These are phyloP conservation scores for Actinia tenebrosa DNA, from an alignment of 64 coral and sea anemone species.

Conservation along the genomic window DNA sequence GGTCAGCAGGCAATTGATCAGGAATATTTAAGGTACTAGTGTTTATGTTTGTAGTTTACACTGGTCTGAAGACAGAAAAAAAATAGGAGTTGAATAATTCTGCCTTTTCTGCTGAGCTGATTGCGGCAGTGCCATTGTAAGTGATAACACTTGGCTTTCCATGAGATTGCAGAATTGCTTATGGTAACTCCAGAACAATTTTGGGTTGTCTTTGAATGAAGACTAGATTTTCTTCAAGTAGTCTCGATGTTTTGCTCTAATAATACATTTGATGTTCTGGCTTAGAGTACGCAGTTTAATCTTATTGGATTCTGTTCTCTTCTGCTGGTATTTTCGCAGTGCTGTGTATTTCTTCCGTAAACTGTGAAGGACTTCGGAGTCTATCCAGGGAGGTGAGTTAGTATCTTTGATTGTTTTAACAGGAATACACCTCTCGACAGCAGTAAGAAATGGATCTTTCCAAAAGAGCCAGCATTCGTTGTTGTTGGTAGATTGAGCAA, in stretches of 20 bases:
- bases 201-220: conserved; percentile 38
- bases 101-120: background rate
- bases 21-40: too few relatives aligned
- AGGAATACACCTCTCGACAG: conserved; percentile 9
- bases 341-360: conserved; percentile 44
- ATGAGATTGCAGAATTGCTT: conserved; percentile 6
- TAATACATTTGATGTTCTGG: too few relatives aligned
- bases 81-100: background rate
- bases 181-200: conserved; percentile 54
- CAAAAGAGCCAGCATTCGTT: conserved; percentile 35
- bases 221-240: too few relatives aligned
- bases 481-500: background rate
- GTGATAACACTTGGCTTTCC: conserved; percentile 3
- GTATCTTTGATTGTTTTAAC: conserved; percentile 29
- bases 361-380: conserved; percentile 31
- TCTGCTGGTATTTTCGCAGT: too few relatives aligned
- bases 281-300: too few relatives aligned
- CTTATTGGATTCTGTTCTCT: too few relatives aligned
- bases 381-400: conserved; percentile 45
- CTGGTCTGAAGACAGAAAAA: background rate
- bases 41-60: too few relatives aligned
- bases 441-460: conserved; percentile 42
- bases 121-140: background rate
- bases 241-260: too few relatives aligned
- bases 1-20: too few relatives aligned